phyloP scores from a whole-genome alignment of 2,113 vertebrate species.

The Pyrgilauda ruficollis region DNA sequence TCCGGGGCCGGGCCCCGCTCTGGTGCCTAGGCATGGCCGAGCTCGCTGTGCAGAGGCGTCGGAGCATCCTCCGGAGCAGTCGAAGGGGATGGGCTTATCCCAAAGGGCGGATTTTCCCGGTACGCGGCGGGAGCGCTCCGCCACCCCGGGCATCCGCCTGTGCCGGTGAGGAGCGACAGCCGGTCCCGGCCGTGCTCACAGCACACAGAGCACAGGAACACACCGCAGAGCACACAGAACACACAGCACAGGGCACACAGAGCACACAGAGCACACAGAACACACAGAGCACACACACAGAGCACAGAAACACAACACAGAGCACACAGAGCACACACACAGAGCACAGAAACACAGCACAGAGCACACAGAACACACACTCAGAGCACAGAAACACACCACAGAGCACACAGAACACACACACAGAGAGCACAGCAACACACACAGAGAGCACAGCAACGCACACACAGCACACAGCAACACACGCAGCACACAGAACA shows the following conservation, averaged over 20 bases:
- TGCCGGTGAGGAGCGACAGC: not conserved
- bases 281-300: not conserved
- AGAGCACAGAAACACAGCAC: no score
- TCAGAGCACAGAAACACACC: not conserved
- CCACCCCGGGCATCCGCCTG: not conserved
- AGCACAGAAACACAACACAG: not conserved
- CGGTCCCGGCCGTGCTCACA: not conserved
- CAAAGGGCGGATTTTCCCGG: not conserved
- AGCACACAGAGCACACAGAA: not conserved
- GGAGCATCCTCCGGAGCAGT: not conserved
- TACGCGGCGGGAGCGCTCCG: not conserved
- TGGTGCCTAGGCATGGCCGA: not conserved
- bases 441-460: not conserved
- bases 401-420: not conserved
- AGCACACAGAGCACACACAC: not conserved
- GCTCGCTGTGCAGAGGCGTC: not conserved
- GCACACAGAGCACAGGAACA: not conserved
- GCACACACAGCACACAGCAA: not conserved
- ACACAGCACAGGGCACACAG: not conserved
- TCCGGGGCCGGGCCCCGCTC: not conserved
- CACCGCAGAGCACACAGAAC: no score
- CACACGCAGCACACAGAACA: not conserved
- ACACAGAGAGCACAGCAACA: not conserved
- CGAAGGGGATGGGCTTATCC: not conserved
- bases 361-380: not conserved